Evolutionary conservation across 2,888 invertebrate genomes (phyloP), one percentile per base, ranked within the genome.

Genomic region (Ditula angustiorana): DNA sequence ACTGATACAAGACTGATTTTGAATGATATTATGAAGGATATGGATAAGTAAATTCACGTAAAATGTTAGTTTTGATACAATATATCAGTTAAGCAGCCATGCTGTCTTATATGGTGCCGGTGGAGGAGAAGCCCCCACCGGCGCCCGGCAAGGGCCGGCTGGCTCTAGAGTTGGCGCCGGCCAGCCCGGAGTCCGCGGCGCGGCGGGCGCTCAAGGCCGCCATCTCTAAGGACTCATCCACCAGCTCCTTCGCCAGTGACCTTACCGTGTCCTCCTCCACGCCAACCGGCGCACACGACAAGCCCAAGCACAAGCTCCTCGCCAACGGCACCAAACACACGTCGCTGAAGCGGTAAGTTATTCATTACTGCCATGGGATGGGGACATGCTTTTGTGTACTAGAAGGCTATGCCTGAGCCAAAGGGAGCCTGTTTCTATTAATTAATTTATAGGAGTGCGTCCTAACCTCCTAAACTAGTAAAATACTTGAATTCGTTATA

Each of bases 51-150:
- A 21, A 53, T 41, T 57, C 30, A 24, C 37, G 47, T 66, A 19
- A 49, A 37, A 53, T 59, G 55, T 50, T 55, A 47, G 19, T 28
- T 35, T 53, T 41, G 44, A 50, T 52, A 50, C 50, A 37, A 21
- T 19, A 19, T 23, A 68, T 58, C 57, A 58, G 56, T 52, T 41
- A 61, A 58, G 30, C 83, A 84, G 84, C 82, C 65, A 96, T 96
- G 96, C 92, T 96, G 92, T 96, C 96, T 73, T 96, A 96, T 84
- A 96, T 96, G 95, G 93, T 96, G 75, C 96, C 96, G 57, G 95
- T 95, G 79, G 96, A 96, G 79, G 96, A 96, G 83, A 96, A 96
- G 85, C 95, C 96, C 60, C 95, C 96, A 61, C 94, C 94, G 72
- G 94, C 37, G 53, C 94, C 86, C 71, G 93, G 82, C 56, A 93